These are phyloP conservation scores for Rapana venosa DNA, from an alignment of 2,888 invertebrate species.

Conservation along the genomic window DNA sequence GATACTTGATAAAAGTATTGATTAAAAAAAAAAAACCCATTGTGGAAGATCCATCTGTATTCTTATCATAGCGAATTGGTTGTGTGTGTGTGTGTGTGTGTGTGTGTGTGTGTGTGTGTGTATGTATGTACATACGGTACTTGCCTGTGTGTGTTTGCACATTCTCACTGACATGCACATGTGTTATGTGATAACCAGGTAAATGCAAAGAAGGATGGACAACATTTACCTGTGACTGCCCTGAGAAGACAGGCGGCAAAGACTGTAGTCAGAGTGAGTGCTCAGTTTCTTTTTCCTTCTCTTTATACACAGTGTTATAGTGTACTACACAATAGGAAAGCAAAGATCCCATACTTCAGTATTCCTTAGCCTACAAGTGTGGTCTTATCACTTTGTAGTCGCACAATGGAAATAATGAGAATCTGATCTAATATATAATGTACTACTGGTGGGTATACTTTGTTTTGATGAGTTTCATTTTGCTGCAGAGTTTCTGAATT, in stretches of 20 bases:
- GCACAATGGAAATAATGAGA: too few species aligned
- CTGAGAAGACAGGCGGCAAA: slow-evolving; percentile 88
- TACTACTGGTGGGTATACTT: too few species aligned
- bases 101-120: neutral
- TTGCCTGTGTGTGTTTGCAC: too few species aligned
- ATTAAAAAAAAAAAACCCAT: neutral
- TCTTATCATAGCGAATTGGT: neutral
- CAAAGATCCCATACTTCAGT: too few species aligned
- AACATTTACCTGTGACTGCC: slow-evolving; percentile 91
- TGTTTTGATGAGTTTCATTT: too few species aligned
- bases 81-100: neutral
- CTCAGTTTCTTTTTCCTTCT: neutral
- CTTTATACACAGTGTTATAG: too few species aligned
- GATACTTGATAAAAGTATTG: neutral
- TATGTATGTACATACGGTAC: neutral
- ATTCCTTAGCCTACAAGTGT: too few species aligned
- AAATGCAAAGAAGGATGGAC: slow-evolving; percentile 92
- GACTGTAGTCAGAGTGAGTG: slow-evolving; percentile 88
- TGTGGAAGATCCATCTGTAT: neutral
- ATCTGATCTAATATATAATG: too few species aligned
- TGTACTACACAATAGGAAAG: too few species aligned
- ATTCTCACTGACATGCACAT: too few species aligned
- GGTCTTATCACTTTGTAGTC: too few species aligned
- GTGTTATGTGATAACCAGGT: slow-evolving; percentile 59
- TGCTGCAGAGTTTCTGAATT: too few species aligned